Base-by-base conservation (phyloP, 37 sponge, comb jelly and placozoan species). In the Halichondria panicea region DNA sequence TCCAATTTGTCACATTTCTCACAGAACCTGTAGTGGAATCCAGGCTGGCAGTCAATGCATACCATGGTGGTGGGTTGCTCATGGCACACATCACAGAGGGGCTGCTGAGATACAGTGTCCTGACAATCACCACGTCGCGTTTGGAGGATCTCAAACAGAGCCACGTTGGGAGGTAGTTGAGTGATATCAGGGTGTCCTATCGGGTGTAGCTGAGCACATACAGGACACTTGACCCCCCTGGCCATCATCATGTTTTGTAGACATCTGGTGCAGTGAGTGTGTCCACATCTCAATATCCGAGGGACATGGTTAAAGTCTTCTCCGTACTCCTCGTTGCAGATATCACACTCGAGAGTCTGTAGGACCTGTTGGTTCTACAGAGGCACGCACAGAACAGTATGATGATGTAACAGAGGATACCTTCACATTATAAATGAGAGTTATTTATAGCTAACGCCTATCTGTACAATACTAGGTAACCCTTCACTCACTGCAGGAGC, bases 231-330 rank as follows among this genome's bases (percentile, higher is more conserved):
- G 50, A 90, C 71, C 3, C 77, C 62, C 57, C 48, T 68, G 57
- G 48, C 15, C 1, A 48, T 59, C 43, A 68, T 56, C 1, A 59
- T 68, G 27, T 43, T 79, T 25, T 46, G 40, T 15, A 90, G 77
- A 48, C 91, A 90, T 25, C 75, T 76, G n/a, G 81, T 64, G 43
- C 91, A 84, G 85, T 75, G 81, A 1, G 91, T 90, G 70, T 90
- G 91, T 1, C 91, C 91, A 73, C 91, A 90, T 22, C 66, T 31
- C 7, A 90, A 68, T 11, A 81, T 81, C 27, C 85, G 71, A 24
- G 91, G 85, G 6, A 43, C 39, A 15, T 75, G 44, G 44, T 84
- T 68, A 30, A 62, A 69, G 19, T 50, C 59, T 15, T 22, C 36
- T 24, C 72, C 76, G 55, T 80, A 90, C 66, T 75, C 43, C 19